phyloP scores from a whole-genome alignment of 2,888 invertebrate genomes.

The Phyto melanocephala region DNA sequence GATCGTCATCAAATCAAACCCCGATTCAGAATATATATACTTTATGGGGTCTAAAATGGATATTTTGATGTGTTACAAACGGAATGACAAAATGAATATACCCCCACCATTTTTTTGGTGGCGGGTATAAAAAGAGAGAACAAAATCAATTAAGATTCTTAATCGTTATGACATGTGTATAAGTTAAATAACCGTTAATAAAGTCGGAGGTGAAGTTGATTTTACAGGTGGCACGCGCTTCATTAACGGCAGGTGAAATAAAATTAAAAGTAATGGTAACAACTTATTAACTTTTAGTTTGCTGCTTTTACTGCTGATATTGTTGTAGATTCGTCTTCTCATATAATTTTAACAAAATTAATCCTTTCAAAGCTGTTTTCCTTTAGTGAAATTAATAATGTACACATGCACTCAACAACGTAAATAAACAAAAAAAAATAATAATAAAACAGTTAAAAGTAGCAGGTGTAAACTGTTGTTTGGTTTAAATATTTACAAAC shows the following conservation, averaged over 20 bases:
- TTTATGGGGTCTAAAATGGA: no score
- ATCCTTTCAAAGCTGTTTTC: conserved; percentile 53
- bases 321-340: not conserved
- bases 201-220: conserved; percentile 35
- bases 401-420: not conserved
- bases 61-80: no score
- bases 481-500: conserved; percentile 43
- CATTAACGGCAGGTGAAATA: conserved; percentile 62
- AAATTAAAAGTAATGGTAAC: conserved; percentile 12
- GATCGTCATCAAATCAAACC: no score
- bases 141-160: conserved; percentile 55
- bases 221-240: conserved; percentile 64
- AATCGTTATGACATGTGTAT: conserved; percentile 50
- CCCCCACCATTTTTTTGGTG: conserved; percentile 7
- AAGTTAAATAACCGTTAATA: conserved; percentile 55
- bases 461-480: conserved; percentile 60
- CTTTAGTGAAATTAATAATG: conserved; percentile 30
- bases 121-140: no score
- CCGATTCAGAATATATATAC: no score
- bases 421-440: not conserved
- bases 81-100: no score
- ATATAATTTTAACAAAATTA: conserved; percentile 18
- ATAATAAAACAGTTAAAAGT: conserved; percentile 10
- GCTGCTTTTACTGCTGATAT: not conserved
- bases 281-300: conserved; percentile 35